phyloP scores from a whole-genome alignment of 2,113 vertebrate species.

The Engystomops pustulosus region DNA sequence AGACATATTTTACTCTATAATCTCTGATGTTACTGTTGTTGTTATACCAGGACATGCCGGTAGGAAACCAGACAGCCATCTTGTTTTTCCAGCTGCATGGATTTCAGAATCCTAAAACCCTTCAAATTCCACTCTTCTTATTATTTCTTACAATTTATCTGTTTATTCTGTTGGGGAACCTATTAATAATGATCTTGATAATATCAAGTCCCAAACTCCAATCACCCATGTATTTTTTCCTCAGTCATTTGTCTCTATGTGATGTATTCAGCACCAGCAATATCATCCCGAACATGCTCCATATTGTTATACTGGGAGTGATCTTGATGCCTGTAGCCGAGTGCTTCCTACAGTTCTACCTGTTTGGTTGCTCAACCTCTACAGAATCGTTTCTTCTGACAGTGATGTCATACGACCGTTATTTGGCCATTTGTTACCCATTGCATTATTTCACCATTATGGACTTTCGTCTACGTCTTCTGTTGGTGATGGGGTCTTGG shows the following conservation, averaged over 20 bases:
- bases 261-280: slow-evolving; percentile 40
- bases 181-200: slow-evolving; percentile 38
- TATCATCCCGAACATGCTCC: slow-evolving; percentile 39
- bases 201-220: slow-evolving; percentile 3
- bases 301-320: background rate
- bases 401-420: slow-evolving; percentile 62
- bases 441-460: slow-evolving; percentile 58
- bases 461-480: slow-evolving; percentile 50
- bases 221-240: slow-evolving; percentile 45
- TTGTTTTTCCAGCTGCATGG: slow-evolving; percentile 41
- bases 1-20: background rate
- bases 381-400: slow-evolving; percentile 62
- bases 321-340: slow-evolving; percentile 33
- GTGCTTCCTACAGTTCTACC: slow-evolving; percentile 63
- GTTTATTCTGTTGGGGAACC: slow-evolving; percentile 24
- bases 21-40: background rate
- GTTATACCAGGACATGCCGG: background rate
- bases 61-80: slow-evolving; percentile 30
- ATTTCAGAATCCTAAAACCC: background rate
- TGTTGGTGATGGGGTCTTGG: slow-evolving; percentile 56
- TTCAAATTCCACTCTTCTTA: slow-evolving; percentile 40
- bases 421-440: slow-evolving; percentile 57
- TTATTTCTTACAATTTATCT: slow-evolving; percentile 32
- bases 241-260: slow-evolving; percentile 28
- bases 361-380: slow-evolving; percentile 61